Evolutionary conservation across 2,113 vertebrate genomes (phyloP).

Genomic region (Channa maculata): DNA sequence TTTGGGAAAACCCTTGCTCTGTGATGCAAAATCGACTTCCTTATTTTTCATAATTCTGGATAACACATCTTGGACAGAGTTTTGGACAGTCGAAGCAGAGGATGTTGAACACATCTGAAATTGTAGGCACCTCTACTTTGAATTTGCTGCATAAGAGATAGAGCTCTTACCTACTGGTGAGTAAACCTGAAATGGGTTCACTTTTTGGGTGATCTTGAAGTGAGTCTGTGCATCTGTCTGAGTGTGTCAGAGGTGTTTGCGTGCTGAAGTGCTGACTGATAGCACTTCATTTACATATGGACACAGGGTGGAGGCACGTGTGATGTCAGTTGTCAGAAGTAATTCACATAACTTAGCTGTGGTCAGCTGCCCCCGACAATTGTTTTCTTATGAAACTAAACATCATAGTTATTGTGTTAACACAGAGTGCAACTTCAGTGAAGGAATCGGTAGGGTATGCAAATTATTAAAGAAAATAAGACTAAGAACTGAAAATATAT

Average conservation of each 20-base stretch:
- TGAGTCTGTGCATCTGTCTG: not conserved
- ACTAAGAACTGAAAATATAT: not conserved
- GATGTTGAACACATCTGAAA: conserved; percentile 19
- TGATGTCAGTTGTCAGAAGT: not conserved
- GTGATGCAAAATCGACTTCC: not conserved
- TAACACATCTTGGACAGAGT: conserved; percentile 17
- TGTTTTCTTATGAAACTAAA: not conserved
- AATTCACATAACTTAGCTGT: not conserved
- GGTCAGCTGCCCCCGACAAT: not conserved
- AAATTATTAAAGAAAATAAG: not conserved
- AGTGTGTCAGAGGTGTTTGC: conserved; percentile 17
- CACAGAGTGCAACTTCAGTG: not conserved
- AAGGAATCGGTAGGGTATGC: not conserved
- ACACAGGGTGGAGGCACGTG: not conserved
- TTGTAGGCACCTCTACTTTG: conserved; percentile 24
- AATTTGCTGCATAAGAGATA: conserved; percentile 19
- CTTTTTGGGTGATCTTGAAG: conserved; percentile 4
- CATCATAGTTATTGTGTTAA: not conserved
- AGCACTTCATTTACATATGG: not conserved
- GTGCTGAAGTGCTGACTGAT: not conserved
- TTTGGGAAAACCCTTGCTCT: conserved; percentile 9
- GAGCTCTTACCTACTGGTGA: conserved; percentile 61
- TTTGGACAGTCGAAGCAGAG: conserved; percentile 22
- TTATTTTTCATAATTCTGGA: not conserved
- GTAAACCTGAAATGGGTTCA: conserved; percentile 49